Evolutionary conservation across 2,797 vertebrate genomes (phyloP), one percentile per base, ranked within the genome.

Genomic region (Percopsis omiscomaycus): DNA sequence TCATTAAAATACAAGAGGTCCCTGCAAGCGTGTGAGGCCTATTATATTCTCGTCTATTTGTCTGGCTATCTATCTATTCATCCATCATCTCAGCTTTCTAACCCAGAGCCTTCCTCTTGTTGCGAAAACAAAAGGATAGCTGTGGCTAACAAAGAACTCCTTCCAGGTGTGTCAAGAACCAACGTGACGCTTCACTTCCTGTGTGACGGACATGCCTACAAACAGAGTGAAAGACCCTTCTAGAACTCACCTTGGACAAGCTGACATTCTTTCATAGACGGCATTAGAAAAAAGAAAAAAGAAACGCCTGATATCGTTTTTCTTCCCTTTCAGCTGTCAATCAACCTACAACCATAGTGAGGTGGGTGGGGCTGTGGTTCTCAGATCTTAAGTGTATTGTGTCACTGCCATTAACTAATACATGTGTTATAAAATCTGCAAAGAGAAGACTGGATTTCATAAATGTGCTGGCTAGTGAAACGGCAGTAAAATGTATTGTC

Each of bases 141-240:
- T 78, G 79, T 71, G 74, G 77, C 78, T 82, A 84, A 86, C 47
- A 50, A 84, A 84, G 77, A 68, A 73, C 79, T 75, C 77, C 71
- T 64, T 79, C 76, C 71, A 73, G 68, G 68, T 79, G 68, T 73
- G 65, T n/a, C 47, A 47, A 42, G 54, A 37, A 44, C 49, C 47
- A 15, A 32, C 6, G 50, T 12, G 57, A 79, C 64, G 82, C 84
- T 70, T 73, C 80, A 66, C 78, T 77, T 79, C 78, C 65, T 67
- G 66, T 22, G 48, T 75, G 85, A 86, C 83, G 78, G 65, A 69
- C 77, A 73, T 67, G 74, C 70, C 81, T 61, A 37, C 11, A 8
- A 37, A 37, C 32, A 37, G 32, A 37, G 32, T 37, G 32, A 37
- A 5, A 37, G 32, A 37, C 1, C 5, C 32, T 37, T 8, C 32